Evolutionary conservation across 2,797 vertebrate genomes (phyloP).

Genomic region (Neosilurus hyrtlii): DNA sequence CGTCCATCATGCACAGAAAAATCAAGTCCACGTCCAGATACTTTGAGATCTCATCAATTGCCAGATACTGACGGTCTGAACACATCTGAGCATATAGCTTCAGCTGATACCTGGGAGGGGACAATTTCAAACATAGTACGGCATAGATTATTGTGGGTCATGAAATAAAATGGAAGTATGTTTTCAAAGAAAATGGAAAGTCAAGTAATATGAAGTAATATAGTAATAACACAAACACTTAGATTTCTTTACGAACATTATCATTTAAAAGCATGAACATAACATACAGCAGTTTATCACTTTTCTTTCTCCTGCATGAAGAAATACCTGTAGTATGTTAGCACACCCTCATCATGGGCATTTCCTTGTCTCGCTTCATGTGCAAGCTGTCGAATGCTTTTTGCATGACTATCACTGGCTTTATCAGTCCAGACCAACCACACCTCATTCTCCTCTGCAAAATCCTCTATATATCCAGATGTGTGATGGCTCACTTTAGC

Average conservation of each 20-base stretch:
- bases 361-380: slow-evolving; percentile 93
- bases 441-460: slow-evolving; percentile 90
- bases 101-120: slow-evolving; percentile 86
- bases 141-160: background rate
- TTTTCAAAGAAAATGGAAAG: background rate
- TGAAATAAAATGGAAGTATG: background rate
- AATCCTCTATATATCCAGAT: slow-evolving; percentile 87
- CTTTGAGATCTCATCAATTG: slow-evolving; percentile 96
- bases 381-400: slow-evolving; percentile 89
- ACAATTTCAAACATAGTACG: too few species aligned
- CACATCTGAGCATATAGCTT: slow-evolving; percentile 98
- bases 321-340: slow-evolving; percentile 92
- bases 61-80: slow-evolving; percentile 94
- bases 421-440: slow-evolving; percentile 95
- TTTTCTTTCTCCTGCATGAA: background rate
- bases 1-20: slow-evolving; percentile 97
- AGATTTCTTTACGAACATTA: background rate
- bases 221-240: too few species aligned
- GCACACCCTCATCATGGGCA: slow-evolving; percentile 87
- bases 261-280: background rate
- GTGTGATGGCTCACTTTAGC: slow-evolving; percentile 80
- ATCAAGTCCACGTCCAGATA: slow-evolving; percentile 94
- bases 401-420: slow-evolving; percentile 85
- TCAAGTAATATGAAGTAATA: background rate
- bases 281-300: slow-evolving; percentile 1